Conservation (phyloP, 2,113 vertebrate species). For the Sterna hirundo region DNA sequence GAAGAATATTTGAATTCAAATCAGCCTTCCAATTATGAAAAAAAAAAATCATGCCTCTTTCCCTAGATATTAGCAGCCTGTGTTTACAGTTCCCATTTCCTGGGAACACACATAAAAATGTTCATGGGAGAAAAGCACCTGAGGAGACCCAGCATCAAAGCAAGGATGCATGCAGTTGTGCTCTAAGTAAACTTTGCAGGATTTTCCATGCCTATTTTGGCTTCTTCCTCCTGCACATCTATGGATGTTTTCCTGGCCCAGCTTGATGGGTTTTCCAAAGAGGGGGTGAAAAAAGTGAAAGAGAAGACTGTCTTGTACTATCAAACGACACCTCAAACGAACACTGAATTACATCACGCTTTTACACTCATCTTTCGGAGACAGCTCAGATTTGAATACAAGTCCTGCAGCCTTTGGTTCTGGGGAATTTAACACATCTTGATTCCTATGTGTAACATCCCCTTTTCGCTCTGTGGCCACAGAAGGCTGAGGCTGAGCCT, state of each 20-base stretch:
- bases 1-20: background rate
- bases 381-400: background rate
- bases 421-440: conserved; percentile 16
- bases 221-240: background rate
- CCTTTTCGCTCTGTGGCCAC: background rate
- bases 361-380: background rate
- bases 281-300: background rate
- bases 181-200: background rate
- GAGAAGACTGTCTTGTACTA: background rate
- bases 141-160: background rate
- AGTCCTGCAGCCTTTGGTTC: background rate
- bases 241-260: background rate
- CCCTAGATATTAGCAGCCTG: too few species aligned
- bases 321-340: background rate
- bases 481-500: background rate
- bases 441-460: conserved; percentile 24
- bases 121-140: background rate
- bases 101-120: accelerated
- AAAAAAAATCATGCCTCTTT: too few species aligned
- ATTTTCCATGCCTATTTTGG: background rate
- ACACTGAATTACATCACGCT: background rate
- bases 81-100: too few species aligned
- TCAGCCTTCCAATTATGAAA: too few species aligned
- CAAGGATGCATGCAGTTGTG: background rate
- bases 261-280: background rate